These are phyloP conservation scores for Chaetodon trifascialis DNA, from an alignment of 2,113 vertebrate genomes.

Conservation along the genomic window DNA sequence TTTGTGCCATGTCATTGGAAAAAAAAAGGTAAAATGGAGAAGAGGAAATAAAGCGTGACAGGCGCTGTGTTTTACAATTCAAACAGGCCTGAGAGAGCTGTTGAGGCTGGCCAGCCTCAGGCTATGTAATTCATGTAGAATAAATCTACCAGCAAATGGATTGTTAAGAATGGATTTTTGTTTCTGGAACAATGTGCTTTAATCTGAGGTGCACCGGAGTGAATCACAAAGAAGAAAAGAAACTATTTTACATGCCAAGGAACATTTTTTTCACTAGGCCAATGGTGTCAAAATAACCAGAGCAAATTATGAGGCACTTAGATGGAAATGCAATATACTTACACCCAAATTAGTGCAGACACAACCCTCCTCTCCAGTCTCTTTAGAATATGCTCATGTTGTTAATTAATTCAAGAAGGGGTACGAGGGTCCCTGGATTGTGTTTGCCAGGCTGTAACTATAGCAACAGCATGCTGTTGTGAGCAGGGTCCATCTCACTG, in stretches of 20 bases:
- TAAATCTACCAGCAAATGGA: slow-evolving; percentile 60
- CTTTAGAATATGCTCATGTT: slow-evolving; percentile 32
- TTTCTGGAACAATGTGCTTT: slow-evolving; percentile 35
- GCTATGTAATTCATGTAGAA: slow-evolving; percentile 58
- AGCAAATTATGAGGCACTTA: slow-evolving; percentile 31
- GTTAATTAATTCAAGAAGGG: slow-evolving; percentile 49
- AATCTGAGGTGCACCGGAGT: slow-evolving; percentile 24
- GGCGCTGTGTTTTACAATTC: slow-evolving; percentile 67
- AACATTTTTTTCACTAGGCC: slow-evolving; percentile 24
- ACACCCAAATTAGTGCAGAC: slow-evolving; percentile 33
- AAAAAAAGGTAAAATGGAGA: slow-evolving; percentile 7
- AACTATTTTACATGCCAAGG: slow-evolving; percentile 9
- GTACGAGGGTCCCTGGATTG: slow-evolving; percentile 45
- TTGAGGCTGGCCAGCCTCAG: slow-evolving; percentile 50
- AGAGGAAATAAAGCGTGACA: slow-evolving; percentile 62
- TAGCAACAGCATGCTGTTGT: slow-evolving; percentile 49
- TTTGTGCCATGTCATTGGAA: slow-evolving; percentile 23
- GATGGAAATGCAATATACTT: slow-evolving; percentile 4
- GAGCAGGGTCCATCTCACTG: slow-evolving; percentile 9
- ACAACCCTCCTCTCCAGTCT: slow-evolving; percentile 2
- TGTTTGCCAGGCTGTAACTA: slow-evolving; percentile 59
- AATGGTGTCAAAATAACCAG: slow-evolving; percentile 9
- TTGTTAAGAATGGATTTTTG: slow-evolving; percentile 32
- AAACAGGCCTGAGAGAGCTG: slow-evolving; percentile 59
- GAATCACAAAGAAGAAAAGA: slow-evolving; percentile 18